phyloP scores from a whole-genome alignment of 2,113 vertebrate species.

The Dolichotis patagonum region DNA sequence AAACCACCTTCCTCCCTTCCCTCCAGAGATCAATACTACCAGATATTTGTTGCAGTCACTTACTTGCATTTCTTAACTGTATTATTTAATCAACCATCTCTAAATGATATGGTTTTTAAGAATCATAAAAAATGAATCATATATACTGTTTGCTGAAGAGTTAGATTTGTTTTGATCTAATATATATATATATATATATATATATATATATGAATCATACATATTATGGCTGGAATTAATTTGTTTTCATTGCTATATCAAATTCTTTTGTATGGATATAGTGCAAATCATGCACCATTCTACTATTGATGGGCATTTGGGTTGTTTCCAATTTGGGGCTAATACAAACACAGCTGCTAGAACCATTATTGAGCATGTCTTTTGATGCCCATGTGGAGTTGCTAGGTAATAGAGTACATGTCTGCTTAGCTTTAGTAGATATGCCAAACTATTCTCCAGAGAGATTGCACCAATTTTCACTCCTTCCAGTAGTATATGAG shows the following conservation, averaged over 20 bases:
- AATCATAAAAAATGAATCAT: neutral
- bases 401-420: neutral
- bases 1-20: neutral
- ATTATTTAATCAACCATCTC: neutral
- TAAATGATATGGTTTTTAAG: neutral
- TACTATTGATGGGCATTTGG: slow-evolving; percentile 3
- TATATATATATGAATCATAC: neutral
- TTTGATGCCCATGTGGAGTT: neutral
- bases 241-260: slow-evolving; percentile 30
- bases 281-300: slow-evolving; percentile 7
- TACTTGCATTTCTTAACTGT: slow-evolving; percentile 17
- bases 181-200: neutral
- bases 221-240: neutral
- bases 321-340: slow-evolving; percentile 6
- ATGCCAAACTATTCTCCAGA: neutral
- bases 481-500: neutral
- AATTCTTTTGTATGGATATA: slow-evolving; percentile 20
- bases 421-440: neutral
- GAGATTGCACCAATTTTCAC: neutral
- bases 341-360: slow-evolving; percentile 19
- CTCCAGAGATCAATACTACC: neutral
- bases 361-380: neutral
- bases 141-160: neutral
- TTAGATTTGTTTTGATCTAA: slow-evolving; percentile 13
- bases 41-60: neutral